These are phyloP conservation scores for Acomys russatus DNA, from an alignment of 2,797 vertebrate species.

Conservation along the genomic window DNA sequence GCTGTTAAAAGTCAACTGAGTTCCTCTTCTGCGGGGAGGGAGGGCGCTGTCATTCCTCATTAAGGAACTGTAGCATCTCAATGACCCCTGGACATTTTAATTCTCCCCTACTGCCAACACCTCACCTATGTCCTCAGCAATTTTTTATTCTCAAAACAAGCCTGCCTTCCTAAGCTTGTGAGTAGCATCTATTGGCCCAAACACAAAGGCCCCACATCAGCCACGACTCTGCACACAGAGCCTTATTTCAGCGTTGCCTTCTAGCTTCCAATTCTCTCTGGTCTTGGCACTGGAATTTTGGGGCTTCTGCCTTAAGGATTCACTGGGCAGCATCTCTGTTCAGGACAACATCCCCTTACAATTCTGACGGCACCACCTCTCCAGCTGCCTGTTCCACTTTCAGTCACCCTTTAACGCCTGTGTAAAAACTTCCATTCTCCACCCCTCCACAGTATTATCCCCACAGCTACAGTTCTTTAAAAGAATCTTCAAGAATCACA, in stretches of 20 bases:
- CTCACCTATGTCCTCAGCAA: not conserved
- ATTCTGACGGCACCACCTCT: accelerated
- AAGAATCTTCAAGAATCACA: not conserved
- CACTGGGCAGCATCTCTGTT: not conserved
- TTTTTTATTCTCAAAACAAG: not conserved
- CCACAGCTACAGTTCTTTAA: not conserved
- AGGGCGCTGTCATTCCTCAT: not conserved
- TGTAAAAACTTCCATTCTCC: not conserved
- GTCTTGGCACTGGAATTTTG: not conserved
- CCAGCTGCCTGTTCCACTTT: accelerated
- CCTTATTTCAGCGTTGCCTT: not conserved
- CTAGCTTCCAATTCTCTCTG: not conserved
- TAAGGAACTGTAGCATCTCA: not conserved
- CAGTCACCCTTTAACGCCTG: not conserved
- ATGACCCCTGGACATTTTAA: not conserved
- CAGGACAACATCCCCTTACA: not conserved
- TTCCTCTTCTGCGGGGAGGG: not conserved
- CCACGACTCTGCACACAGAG: not conserved
- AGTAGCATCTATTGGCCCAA: not conserved
- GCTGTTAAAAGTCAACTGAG: accelerated
- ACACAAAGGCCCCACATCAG: not conserved
- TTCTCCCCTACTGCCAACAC: not conserved
- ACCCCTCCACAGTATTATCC: not conserved
- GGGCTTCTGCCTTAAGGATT: not conserved
- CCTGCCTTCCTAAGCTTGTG: not conserved